Conservation (phyloP, 2,888 invertebrate species). For the Ferdinandea cuprea region DNA sequence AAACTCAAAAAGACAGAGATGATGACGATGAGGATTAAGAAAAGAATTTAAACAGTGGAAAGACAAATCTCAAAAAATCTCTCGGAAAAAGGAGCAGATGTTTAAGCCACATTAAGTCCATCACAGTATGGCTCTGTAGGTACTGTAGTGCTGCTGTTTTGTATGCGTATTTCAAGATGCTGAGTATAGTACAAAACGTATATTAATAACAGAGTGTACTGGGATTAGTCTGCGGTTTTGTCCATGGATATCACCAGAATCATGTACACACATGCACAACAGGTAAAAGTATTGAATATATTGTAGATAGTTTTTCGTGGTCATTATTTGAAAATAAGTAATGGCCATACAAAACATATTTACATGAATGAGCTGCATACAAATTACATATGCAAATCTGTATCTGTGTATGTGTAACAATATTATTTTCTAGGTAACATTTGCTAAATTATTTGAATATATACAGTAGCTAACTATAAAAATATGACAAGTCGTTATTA, state of each 20-base stretch:
- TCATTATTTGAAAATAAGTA: too few species aligned
- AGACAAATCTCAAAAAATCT: slow-evolving; percentile 63
- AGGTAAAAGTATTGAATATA: too few species aligned
- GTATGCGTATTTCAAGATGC: slow-evolving; percentile 8
- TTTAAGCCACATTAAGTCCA: slow-evolving; percentile 44
- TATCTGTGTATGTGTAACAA: too few species aligned
- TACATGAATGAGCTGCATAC: too few species aligned
- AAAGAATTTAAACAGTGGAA: slow-evolving; percentile 51
- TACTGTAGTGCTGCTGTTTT: slow-evolving; percentile 5
- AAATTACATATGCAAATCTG: too few species aligned
- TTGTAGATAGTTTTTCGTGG: too few species aligned
- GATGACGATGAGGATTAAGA: slow-evolving; percentile 72
- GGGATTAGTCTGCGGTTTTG: slow-evolving; percentile 43
- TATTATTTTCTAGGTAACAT: too few species aligned
- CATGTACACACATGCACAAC: not conserved
- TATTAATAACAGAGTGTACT: slow-evolving; percentile 34
- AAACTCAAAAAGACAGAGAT: slow-evolving; percentile 72
- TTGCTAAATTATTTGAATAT: too few species aligned
- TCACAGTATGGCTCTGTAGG: slow-evolving; percentile 17
- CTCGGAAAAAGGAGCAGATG: slow-evolving; percentile 59
- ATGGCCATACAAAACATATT: too few species aligned
- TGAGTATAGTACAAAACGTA: slow-evolving; percentile 9
- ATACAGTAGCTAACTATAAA: too few species aligned
- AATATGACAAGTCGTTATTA: too few species aligned
- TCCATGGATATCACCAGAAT: slow-evolving; percentile 4